Conservation (phyloP, 2,888 invertebrate genomes). For the Scaptomyza caliginosa region DNA sequence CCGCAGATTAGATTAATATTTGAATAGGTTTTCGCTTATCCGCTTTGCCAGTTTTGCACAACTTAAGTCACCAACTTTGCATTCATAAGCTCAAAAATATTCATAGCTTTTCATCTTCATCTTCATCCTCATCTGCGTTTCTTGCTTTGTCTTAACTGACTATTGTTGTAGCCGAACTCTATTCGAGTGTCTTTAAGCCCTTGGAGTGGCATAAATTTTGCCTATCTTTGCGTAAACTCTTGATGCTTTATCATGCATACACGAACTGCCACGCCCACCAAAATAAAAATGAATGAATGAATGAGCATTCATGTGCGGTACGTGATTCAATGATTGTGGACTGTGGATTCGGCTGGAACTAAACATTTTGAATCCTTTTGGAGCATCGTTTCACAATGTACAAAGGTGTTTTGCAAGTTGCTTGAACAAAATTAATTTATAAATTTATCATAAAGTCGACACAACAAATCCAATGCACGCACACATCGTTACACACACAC, state of each 20-base stretch:
- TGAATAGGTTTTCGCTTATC: not conserved
- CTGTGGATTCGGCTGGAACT: not conserved
- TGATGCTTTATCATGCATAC: slow-evolving; percentile 41
- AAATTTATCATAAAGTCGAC: slow-evolving; percentile 62
- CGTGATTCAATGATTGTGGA: slow-evolving; percentile 44
- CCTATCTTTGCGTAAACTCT: slow-evolving; percentile 27
- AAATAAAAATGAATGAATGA: slow-evolving; percentile 19
- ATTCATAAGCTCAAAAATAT: not conserved
- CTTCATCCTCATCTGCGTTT: not conserved
- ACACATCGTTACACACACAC: slow-evolving; percentile 16
- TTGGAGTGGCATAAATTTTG: slow-evolving; percentile 30
- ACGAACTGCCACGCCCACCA: slow-evolving; percentile 39
- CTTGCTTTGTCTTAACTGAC: not conserved
- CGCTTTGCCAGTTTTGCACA: not conserved
- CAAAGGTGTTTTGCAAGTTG: slow-evolving; percentile 36
- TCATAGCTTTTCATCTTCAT: too few species aligned
- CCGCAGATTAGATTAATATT: too few species aligned
- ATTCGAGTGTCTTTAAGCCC: not conserved
- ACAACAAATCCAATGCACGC: slow-evolving; percentile 28
- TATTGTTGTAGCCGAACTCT: not conserved
- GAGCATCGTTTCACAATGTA: slow-evolving; percentile 3
- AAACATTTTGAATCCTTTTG: slow-evolving; percentile 25
- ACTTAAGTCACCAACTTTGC: not conserved
- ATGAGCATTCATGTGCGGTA: slow-evolving; percentile 35
- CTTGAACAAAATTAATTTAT: slow-evolving; percentile 56